Base-by-base conservation (phyloP, 2,888 invertebrate genomes). In the Drosophila anceps region DNA sequence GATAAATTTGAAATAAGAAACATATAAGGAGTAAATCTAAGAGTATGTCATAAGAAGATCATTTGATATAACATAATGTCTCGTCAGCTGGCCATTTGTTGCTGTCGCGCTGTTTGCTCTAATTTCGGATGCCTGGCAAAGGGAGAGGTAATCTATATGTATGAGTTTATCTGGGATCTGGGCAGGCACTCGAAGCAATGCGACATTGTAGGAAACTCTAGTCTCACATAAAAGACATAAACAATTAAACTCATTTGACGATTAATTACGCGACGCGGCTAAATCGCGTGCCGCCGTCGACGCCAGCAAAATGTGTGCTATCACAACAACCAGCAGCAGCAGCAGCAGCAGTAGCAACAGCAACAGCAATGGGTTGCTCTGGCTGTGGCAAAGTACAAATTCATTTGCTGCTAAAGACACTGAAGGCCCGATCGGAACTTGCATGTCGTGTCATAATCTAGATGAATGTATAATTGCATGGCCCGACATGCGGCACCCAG, bases 391-490 rank as follows among this genome's bases (percentile, higher is more conserved):
- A 76, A 84, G 85, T 87, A 89, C 90, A 90, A 90, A 90, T 84
- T 89, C 82, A 88, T 89, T 90, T 88, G 82, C 78, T 79, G 79
- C 75, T 79, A 82, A 82, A 81, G 90, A 85, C 81, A 80, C 75
- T 65, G 48, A 20, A 65, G 72, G 58, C 39, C 39, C 76, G 79
- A 82, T 82, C 76, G 83, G 76, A 82, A 90, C 88, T 85, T 70
- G 91, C 91, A 91, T 91, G 91, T 91, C 89, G 90, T 86, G 88
- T 86, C 87, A 90, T 90, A 92, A 91, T 91, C 91, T 92, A 91
- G 91, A 91, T 92, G 92, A 91, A 91, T 91, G 91, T 88, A 91
- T 91, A 91, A 91, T 91, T 92, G 91, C 91, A 82, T 84, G 85
- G 83, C 85, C 77, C 69, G 65, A 79, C 79, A 73, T 73, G 72